Conservation (phyloP, 2,797 vertebrate genomes). For the Gadopsis bispinosus region DNA sequence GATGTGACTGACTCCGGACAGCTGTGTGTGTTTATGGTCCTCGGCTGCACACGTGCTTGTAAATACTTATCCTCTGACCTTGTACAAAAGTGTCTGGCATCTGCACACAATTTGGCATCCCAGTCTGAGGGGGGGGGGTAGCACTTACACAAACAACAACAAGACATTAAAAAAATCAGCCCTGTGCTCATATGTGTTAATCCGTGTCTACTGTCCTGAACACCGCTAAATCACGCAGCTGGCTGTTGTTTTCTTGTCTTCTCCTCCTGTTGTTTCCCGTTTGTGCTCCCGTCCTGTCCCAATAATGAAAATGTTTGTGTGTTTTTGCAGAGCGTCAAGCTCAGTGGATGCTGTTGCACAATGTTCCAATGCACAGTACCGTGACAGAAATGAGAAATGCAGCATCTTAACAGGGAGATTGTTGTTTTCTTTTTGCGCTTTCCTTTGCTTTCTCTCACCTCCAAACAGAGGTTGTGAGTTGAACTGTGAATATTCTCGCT, state of each 20-base stretch:
- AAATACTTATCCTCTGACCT: conserved; percentile 77
- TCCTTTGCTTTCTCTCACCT: background rate
- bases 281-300: background rate
- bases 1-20: conserved; percentile 59
- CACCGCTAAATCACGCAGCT: background rate
- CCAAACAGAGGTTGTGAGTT: conserved; percentile 1
- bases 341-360: background rate
- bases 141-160: conserved; percentile 22
- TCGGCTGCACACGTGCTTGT: conserved; percentile 57
- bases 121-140: background rate
- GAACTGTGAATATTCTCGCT: conserved; percentile 18
- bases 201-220: background rate
- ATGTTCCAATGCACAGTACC: background rate
- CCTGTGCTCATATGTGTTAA: background rate
- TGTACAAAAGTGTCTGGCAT: conserved; percentile 49
- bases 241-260: background rate
- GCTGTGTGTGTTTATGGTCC: conserved; percentile 72
- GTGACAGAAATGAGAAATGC: background rate
- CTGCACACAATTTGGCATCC: conserved; percentile 46
- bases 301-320: conserved; percentile 9
- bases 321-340: background rate
- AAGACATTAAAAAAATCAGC: conserved; percentile 4
- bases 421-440: background rate
- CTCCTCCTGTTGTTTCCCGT: background rate
- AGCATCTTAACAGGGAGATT: background rate